Conservation (phyloP, 2,113 vertebrate species). For the Rhizomys pruinosus region DNA sequence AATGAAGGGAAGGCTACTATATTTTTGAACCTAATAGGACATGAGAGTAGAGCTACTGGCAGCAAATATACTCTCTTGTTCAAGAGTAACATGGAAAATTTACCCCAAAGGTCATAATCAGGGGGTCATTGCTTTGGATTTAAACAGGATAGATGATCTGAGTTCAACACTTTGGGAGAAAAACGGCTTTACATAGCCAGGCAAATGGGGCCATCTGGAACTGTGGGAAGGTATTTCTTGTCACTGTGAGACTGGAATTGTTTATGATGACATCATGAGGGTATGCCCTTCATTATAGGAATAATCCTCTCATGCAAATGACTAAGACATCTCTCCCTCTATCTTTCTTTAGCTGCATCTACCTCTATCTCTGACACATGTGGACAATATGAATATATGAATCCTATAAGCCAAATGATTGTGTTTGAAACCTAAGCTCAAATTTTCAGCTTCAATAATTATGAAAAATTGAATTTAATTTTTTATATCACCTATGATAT, state of each 20-base stretch:
- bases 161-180: not conserved
- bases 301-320: not conserved
- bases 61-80: not conserved
- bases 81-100: not conserved
- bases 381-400: not conserved
- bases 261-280: not conserved
- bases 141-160: not conserved
- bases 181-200: not conserved
- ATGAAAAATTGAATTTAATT: slow-evolving; percentile 13
- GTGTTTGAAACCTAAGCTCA: not conserved
- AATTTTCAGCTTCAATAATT: not conserved
- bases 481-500: not conserved
- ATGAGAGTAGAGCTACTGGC: not conserved
- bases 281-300: not conserved
- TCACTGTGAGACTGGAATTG: not conserved
- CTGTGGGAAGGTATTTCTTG: not conserved
- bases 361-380: not conserved
- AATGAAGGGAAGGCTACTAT: not conserved
- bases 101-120: not conserved
- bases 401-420: not conserved
- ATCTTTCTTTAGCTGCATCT: not conserved
- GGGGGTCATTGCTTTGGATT: not conserved
- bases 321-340: not conserved
- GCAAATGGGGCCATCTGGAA: not conserved
- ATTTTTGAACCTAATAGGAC: not conserved